Base-by-base conservation (phyloP, 2,888 invertebrate species). In the Pterobdella sp. region DNA sequence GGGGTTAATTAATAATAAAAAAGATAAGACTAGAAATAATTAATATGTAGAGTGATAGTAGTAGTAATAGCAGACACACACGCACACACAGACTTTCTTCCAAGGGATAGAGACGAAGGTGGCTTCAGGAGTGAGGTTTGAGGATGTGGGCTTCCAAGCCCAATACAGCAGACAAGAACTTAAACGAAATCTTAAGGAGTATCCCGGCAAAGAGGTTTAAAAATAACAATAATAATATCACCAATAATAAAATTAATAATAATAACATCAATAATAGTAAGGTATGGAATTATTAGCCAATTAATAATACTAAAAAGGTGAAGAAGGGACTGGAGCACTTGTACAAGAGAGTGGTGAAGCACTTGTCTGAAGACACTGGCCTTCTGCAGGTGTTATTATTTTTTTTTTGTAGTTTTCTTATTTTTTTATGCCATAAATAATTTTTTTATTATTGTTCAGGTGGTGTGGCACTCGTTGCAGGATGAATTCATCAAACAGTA, bases 391-490 rank as follows among this genome's bases (percentile, higher is more conserved):
- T 77, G 37, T 18, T 42, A 18, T 42, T 7, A 26, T 22, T 22
- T 22, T 22, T 56, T 18, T 22, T 18, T 22, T 56, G 60, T 56
- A 26, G 60, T 56, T 56, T 22, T 26, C 35, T 10, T 65, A 32
- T 2, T 18, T 65, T 65, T n/a, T 14, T 18, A 1, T 68, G 26
- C 0, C 31, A 36, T 35, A 2, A 4, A 14, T 29, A 37, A 18
- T 34, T 2, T 29, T 3, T n/a, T n/a, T n/a, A 37, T 34, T 67
- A 4, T 4, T 42, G 14, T 4, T 7, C 85, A 92, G 89, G 97
- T 98, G 70, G 97, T 98, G 74, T 98, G 98, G 98, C 89, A 94
- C 82, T 93, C 94, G 79, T 96, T 98, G 96, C 96, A 97, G 87
- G 94, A 96, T 84, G 96, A 97, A 87, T 97, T 98, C 85, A 91